Percentiles rank a stretch among this genome's conserved stretches.
phyloP scores from a whole-genome alignment of 1,140 invertebrate genomes.

The Zaprionus vittiger region DNA sequence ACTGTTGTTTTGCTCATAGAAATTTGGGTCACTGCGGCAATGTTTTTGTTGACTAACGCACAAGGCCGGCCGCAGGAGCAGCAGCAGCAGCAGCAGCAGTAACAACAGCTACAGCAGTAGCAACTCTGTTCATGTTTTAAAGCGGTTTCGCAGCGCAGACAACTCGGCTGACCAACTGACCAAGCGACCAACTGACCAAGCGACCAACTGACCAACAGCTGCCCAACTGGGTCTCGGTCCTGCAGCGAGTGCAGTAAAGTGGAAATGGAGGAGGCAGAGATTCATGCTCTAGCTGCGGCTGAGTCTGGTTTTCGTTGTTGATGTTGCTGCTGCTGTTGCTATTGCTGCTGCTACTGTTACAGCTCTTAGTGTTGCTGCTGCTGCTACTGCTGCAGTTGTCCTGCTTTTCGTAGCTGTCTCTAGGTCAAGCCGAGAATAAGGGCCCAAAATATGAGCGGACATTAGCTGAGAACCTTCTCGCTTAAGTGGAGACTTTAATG shows the following conservation, averaged over 20 bases:
- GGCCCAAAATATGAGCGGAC: neutral
- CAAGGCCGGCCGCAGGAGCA: slow-evolving; percentile 37
- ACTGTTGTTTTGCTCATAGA: slow-evolving; percentile 50
- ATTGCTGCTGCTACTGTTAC: too few species aligned
- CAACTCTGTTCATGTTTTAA: slow-evolving; percentile 19
- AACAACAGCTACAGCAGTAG: neutral
- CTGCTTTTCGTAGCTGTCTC: slow-evolving; percentile 1
- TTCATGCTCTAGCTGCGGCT: neutral
- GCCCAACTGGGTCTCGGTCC: slow-evolving; percentile 5
- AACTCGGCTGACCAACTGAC: slow-evolving; percentile 5
- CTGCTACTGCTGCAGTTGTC: neutral
- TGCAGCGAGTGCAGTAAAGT: neutral
- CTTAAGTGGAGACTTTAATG: neutral
- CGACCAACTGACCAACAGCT: slow-evolving; percentile 2
- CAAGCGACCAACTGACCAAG: slow-evolving; percentile 1
- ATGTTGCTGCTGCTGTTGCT: too few species aligned
- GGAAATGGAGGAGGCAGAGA: neutral
- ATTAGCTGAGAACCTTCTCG: neutral
- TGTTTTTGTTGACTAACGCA: slow-evolving; percentile 68
- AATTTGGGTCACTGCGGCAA: slow-evolving; percentile 81
- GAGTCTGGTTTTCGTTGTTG: neutral
- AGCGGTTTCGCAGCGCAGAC: slow-evolving; percentile 24
- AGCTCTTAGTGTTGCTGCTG: neutral
- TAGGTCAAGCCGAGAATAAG: slow-evolving; percentile 2
- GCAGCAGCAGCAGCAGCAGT: neutral